A percentile compares a stretch with the other conserved stretches of the same genome.
These are phyloP conservation scores for Lithobates pipiens DNA, from an alignment of 2,797 vertebrate species.

Conservation along the genomic window DNA sequence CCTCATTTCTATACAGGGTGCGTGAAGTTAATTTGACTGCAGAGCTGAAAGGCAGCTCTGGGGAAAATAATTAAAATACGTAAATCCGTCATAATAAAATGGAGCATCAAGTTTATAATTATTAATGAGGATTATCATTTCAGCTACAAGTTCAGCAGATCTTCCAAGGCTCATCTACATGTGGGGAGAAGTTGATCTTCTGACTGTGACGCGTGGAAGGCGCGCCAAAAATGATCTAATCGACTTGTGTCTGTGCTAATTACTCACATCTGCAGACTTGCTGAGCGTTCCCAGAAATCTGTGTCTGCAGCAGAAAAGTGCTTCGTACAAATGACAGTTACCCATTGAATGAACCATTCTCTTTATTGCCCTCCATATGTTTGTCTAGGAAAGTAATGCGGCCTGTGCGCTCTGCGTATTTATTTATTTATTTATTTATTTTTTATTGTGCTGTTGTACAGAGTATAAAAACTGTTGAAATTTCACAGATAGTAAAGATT, in stretches of 20 bases:
- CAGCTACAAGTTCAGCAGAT: not conserved
- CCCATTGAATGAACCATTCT: constrained; percentile 12
- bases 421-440: no score
- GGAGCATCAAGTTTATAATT: not conserved
- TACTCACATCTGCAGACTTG: constrained; percentile 49
- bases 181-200: constrained; percentile 15
- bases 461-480: not conserved
- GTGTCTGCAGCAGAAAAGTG: constrained; percentile 26
- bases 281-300: constrained; percentile 22
- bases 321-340: constrained; percentile 29
- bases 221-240: constrained; percentile 52
- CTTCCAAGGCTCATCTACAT: not conserved
- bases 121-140: not conserved
- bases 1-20: not conserved
- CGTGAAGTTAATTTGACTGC: not conserved
- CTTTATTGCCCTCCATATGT: constrained; percentile 13
- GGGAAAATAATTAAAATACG: not conserved
- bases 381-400: not conserved
- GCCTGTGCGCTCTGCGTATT: not conserved
- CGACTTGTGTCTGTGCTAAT: constrained; percentile 32
- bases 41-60: no score
- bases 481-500: not conserved
- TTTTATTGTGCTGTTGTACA: not conserved
- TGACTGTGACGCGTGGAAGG: constrained; percentile 41
- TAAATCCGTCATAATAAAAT: no score